Percentiles rank a stretch among this genome's conserved stretches.
Conservation (phyloP, 2,113 vertebrate genomes). For the Cyprinodon variegatus region DNA sequence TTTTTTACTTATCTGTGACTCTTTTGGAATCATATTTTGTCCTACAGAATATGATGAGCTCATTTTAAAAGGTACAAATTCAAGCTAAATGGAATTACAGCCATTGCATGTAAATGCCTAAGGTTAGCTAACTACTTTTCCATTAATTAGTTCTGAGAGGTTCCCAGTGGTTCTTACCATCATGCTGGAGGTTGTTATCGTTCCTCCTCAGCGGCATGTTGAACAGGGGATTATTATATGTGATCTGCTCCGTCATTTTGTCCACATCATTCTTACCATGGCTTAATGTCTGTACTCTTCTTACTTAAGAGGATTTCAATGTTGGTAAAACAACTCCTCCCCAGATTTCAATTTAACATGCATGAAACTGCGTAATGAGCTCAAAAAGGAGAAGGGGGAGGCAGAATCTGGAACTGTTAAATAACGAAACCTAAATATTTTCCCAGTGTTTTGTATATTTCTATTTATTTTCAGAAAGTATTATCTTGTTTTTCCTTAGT, state of each 20-base stretch:
- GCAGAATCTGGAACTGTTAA: not conserved
- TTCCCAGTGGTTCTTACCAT: conserved; percentile 43
- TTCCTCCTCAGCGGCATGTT: conserved; percentile 46
- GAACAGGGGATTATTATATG: conserved; percentile 63
- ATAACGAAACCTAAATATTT: not conserved
- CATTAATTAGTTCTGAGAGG: not conserved
- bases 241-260: fast-evolving
- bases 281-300: not conserved
- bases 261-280: conserved; percentile 30
- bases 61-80: not conserved
- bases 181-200: conserved; percentile 39
- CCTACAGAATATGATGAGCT: no score
- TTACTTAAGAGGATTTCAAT: not conserved
- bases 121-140: not conserved
- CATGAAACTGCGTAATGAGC: not conserved
- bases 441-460: not conserved
- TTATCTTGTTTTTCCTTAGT: no score
- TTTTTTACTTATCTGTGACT: not conserved
- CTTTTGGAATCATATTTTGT: not conserved
- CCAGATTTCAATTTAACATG: conserved; percentile 34
- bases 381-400: not conserved
- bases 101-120: not conserved
- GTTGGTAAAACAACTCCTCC: not conserved
- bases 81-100: not conserved
- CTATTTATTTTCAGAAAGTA: not conserved